Evolutionary conservation across 2,113 vertebrate species (phyloP).

Genomic region (Ginglymostoma cirratum): DNA sequence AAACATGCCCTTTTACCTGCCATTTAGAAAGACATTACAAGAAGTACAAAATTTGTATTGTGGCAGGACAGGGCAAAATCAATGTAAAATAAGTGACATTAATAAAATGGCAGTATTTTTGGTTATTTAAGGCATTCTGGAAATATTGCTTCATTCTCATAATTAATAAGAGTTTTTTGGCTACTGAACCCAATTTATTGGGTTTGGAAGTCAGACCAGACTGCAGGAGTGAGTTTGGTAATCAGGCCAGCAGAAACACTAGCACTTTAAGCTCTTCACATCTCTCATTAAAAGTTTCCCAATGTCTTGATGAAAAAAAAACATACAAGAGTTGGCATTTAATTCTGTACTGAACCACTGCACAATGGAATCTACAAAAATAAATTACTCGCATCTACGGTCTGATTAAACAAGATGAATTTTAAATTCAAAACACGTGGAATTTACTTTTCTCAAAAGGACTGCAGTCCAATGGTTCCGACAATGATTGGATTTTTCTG

Average conservation of each 20-base stretch:
- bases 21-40: constrained; percentile 31
- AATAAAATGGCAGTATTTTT: constrained; percentile 33
- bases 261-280: neutral
- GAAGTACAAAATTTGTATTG: constrained; percentile 28
- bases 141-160: constrained; percentile 1
- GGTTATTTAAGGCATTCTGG: constrained; percentile 36
- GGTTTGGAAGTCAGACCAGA: neutral
- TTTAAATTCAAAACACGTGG: neutral
- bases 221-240: neutral
- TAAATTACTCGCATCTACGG: constrained; percentile 42
- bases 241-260: neutral
- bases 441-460: neutral
- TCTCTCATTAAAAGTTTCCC: neutral
- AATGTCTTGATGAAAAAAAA: neutral
- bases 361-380: constrained; percentile 47
- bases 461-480: neutral
- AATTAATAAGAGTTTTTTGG: neutral
- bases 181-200: neutral
- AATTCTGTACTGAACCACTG: neutral
- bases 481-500: neutral
- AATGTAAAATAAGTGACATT: constrained; percentile 16
- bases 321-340: neutral
- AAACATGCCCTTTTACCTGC: constrained; percentile 19
- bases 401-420: neutral
- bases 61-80: neutral